Percentiles rank a stretch among this genome's conserved stretches.
phyloP scores from a whole-genome alignment of 2,113 vertebrate genomes.

The Neotragus moschatus region DNA sequence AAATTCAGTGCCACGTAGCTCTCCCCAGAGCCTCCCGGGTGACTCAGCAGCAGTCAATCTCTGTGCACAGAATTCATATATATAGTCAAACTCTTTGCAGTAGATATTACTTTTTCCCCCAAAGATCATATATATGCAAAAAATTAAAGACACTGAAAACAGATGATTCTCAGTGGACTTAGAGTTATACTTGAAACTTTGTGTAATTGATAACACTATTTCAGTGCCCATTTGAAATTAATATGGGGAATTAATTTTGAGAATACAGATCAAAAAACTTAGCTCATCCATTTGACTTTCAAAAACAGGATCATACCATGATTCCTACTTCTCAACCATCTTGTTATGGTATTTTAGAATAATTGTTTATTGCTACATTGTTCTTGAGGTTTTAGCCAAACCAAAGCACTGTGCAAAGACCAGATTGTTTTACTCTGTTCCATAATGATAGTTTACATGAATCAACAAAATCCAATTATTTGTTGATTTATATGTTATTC shows the following conservation, averaged over 20 bases:
- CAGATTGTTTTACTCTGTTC: neutral
- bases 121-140: slow-evolving; percentile 32
- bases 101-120: neutral
- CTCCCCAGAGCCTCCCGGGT: slow-evolving; percentile 17
- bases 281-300: neutral
- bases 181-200: slow-evolving; percentile 3
- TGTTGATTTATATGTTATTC: slow-evolving; percentile 6
- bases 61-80: slow-evolving; percentile 16
- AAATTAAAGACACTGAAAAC: neutral
- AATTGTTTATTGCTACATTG: neutral
- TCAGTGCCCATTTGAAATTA: neutral
- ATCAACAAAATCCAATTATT: neutral
- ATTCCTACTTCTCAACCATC: neutral
- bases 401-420: neutral
- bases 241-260: neutral
- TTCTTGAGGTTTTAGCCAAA: neutral
- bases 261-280: neutral
- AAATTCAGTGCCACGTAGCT: slow-evolving; percentile 35
- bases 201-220: neutral
- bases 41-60: slow-evolving; percentile 26
- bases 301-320: neutral
- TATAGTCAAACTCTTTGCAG: slow-evolving; percentile 31
- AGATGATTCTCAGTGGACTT: neutral
- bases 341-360: neutral
- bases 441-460: neutral